Evolutionary conservation across 2,797 vertebrate species (phyloP), one percentile per base, ranked within the genome.

Genomic region (Poeciliopsis paucimaculata): DNA sequence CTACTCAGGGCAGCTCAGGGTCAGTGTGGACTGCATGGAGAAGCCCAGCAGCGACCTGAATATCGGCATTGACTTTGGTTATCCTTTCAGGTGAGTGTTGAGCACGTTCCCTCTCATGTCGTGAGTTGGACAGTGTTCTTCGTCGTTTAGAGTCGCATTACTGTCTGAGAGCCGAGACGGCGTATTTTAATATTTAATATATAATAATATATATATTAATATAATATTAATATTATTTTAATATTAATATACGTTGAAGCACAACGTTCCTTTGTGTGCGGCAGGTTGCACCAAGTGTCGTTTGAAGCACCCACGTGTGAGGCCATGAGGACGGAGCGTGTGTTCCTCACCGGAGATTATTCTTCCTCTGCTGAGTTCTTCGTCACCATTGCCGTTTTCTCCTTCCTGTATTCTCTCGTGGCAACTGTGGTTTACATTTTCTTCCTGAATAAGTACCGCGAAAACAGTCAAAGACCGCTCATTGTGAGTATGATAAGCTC

Each of bases 301-400:
- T 99, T 99, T 20, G 97, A 98, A 86, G 98, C 94, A 8, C 98
- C 98, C 8, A 94, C 93, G 75, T 99, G 98, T 34, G 97, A 98
- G 89, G 96, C 95, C 70, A 97, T 95, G 86, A 95, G 88, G 68
- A 95, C 91, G 78, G 97, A 99, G 90, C 96, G 90, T 0, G 95
- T 99, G 41, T 97, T 96, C 72, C 96, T 99, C 91, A 94, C 93
- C 18, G 98, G 98, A 7, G 98, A 99, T 92, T 99, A 96, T 91
- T 99, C 98, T 0, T 99, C 98, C 23, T 98, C 98, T 0, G 98
- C 98, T 0, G 98, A 99, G 93, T 99, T 99, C 95, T 99, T 99
- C 0, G 98, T 99, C 92, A 99, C 98, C 12, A 96, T 99, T 0
- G 97, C 98, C 0, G 98, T 99, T 90, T 99, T 99, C 0, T 96